Conservation (phyloP, 2,797 vertebrate genomes). For the Etheostoma perlongum region DNA sequence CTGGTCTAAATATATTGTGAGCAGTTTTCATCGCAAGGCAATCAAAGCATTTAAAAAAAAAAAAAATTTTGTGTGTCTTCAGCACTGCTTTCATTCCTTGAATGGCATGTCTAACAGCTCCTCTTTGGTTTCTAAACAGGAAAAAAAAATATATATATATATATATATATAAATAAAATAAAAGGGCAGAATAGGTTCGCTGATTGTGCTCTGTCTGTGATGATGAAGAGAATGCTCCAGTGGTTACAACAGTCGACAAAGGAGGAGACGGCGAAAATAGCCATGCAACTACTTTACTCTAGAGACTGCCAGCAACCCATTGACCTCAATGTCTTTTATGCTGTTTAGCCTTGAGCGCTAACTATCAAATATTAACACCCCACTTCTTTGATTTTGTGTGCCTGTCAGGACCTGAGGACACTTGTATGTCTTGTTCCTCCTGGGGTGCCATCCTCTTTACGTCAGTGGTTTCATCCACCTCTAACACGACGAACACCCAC, state of each 20-base stretch:
- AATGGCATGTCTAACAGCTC: conserved; percentile 12
- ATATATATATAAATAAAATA: conserved; percentile 34
- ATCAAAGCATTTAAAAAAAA: conserved; percentile 4
- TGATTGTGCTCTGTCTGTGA: conserved; percentile 70
- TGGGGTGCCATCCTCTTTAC: conserved; percentile 56
- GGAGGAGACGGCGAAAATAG: conserved; percentile 77
- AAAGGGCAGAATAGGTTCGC: conserved; percentile 44
- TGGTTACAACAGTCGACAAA: conserved; percentile 69
- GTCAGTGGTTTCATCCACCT: conserved; percentile 59
- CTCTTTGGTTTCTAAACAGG: conserved; percentile 21
- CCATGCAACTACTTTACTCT: conserved; percentile 65
- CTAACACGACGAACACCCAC: conserved; percentile 50
- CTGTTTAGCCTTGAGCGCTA: conserved; percentile 75
- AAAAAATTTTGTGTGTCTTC: not conserved
- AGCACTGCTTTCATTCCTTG: not conserved
- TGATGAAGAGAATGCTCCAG: conserved; percentile 74
- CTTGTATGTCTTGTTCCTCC: conserved; percentile 51
- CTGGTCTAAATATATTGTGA: conserved; percentile 12
- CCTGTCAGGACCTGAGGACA: conserved; percentile 67
- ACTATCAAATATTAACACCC: conserved; percentile 82
- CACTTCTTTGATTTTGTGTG: conserved; percentile 72
- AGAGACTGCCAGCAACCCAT: conserved; percentile 78
- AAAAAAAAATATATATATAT: not conserved
- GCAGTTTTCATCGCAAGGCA: not conserved
- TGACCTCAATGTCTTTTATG: conserved; percentile 83